phyloP scores from a whole-genome alignment of 2,113 vertebrate species.

The Scytalopus superciliaris region DNA sequence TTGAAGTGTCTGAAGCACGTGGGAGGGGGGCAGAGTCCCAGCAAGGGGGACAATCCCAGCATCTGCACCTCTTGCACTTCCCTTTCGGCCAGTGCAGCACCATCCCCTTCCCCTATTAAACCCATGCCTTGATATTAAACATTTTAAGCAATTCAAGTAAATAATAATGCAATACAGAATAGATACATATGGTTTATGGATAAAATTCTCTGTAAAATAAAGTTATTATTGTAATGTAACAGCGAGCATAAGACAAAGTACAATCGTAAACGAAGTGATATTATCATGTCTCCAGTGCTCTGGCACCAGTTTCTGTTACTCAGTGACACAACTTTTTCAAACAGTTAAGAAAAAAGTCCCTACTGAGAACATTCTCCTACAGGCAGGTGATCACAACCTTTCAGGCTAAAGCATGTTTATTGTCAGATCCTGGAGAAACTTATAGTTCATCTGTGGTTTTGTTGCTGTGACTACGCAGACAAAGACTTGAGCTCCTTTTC shows the following conservation, averaged over 20 bases:
- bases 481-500: neutral
- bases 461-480: neutral
- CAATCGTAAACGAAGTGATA: neutral
- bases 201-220: neutral
- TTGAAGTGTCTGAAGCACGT: accelerated
- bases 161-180: neutral
- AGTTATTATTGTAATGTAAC: neutral
- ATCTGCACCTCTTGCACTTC: neutral
- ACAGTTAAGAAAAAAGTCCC: neutral
- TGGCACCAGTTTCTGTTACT: neutral
- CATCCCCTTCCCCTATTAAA: neutral
- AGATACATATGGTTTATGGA: neutral
- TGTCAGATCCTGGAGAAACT: neutral
- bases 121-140: accelerated
- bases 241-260: neutral
- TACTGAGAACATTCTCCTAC: neutral
- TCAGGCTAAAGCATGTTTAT: neutral
- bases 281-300: neutral
- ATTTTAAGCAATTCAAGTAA: neutral
- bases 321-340: neutral
- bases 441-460: neutral
- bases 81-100: neutral
- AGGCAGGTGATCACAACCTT: neutral
- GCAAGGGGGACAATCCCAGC: neutral
- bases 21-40: neutral